Conservation (phyloP, 2,888 invertebrate species). For the Microctonus aethiopoides region DNA sequence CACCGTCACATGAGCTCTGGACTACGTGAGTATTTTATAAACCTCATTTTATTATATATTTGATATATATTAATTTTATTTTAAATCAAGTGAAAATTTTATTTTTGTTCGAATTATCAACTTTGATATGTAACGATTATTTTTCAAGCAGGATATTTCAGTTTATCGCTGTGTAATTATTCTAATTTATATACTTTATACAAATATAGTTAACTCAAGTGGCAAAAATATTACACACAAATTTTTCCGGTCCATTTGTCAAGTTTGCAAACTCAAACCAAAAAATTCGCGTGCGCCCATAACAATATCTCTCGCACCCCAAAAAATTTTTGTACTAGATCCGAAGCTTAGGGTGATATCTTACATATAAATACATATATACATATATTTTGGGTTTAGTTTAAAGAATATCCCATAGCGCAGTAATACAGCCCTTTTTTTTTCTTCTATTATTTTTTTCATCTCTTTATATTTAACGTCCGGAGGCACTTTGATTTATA, state of each 20-base stretch:
- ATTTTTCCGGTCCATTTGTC: conserved; percentile 65
- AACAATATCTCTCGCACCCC: conserved; percentile 23
- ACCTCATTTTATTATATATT: neutral
- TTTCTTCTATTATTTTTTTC: too few species aligned
- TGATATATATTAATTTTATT: too few species aligned
- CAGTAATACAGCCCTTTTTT: conserved; percentile 18
- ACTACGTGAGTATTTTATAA: conserved; percentile 58
- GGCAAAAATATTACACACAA: too few species aligned
- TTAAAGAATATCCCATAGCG: conserved; percentile 5
- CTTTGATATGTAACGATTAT: too few species aligned
- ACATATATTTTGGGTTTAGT: conserved; percentile 44
- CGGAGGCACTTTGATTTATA: conserved; percentile 65
- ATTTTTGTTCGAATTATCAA: too few species aligned
- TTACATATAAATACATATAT: too few species aligned
- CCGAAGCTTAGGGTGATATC: conserved; percentile 35
- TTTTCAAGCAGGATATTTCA: neutral
- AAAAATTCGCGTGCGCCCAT: conserved; percentile 24
- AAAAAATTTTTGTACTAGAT: neutral
- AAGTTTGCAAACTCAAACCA: conserved; percentile 64
- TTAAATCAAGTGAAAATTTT: too few species aligned
- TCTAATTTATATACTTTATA: neutral
- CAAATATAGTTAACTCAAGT: neutral
- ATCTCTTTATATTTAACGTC: conserved; percentile 29
- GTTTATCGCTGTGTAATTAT: neutral
- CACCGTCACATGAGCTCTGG: conserved; percentile 65